Percentiles rank a stretch among this genome's conserved stretches.
Conservation (phyloP, 2,113 vertebrate species). For the Platysteira castanea region DNA sequence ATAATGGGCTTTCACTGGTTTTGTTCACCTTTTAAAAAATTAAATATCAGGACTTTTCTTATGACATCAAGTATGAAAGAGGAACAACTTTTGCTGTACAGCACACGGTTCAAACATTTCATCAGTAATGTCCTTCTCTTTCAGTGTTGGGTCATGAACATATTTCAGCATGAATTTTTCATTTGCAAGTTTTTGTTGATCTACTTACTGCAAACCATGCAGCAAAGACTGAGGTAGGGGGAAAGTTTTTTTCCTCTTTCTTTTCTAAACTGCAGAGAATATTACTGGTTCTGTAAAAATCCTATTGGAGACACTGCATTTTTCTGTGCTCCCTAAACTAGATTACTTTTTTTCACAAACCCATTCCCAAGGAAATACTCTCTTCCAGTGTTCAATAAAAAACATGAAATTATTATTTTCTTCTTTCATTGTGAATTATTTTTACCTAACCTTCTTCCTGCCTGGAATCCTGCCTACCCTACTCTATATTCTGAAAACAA, state of each 20-base stretch:
- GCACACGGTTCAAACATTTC: not conserved
- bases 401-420: not conserved
- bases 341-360: not conserved
- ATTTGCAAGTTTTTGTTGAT: not conserved
- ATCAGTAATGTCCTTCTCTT: not conserved
- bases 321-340: not conserved
- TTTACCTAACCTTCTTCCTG: not conserved
- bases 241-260: not conserved
- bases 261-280: not conserved
- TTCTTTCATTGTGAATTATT: not conserved
- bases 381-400: not conserved
- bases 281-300: not conserved
- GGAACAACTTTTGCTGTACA: not conserved
- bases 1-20: rapidly evolving
- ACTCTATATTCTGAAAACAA: not conserved
- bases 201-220: not conserved
- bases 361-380: not conserved
- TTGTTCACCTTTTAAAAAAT: not conserved
- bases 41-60: not conserved
- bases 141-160: not conserved
- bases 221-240: not conserved
- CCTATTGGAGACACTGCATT: not conserved
- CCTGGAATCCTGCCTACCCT: not conserved
- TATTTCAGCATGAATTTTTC: not conserved
- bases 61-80: not conserved